Conservation (phyloP, 2,113 vertebrate species). For the Takifugu bimaculatus region DNA sequence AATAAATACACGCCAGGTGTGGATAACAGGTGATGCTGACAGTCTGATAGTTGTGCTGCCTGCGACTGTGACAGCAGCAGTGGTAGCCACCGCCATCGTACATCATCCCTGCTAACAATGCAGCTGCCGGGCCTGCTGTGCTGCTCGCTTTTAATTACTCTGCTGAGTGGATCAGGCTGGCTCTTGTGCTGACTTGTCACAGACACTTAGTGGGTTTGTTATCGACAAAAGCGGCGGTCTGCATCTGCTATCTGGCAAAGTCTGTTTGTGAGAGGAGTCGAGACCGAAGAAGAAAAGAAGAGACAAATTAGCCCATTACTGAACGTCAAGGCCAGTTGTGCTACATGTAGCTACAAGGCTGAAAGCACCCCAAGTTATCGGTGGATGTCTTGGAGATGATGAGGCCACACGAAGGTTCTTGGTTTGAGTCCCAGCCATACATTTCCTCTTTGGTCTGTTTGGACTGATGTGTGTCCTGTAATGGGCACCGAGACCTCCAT, state of each 20-base stretch:
- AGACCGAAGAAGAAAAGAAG: too few species aligned
- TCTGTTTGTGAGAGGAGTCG: not conserved
- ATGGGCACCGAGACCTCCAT: too few species aligned
- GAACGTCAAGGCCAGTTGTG: too few species aligned
- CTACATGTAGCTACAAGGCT: too few species aligned
- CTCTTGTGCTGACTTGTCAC: conserved; percentile 51
- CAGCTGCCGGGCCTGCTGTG: conserved; percentile 57
- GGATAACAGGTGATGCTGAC: not conserved
- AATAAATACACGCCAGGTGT: conserved; percentile 4
- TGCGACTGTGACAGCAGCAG: conserved; percentile 16
- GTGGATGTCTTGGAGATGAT: too few species aligned
- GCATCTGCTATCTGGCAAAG: conserved; percentile 10
- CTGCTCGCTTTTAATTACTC: conserved; percentile 64
- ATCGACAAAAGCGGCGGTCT: conserved; percentile 48
- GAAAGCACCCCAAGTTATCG: too few species aligned
- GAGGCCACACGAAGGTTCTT: too few species aligned
- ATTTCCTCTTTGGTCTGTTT: too few species aligned
- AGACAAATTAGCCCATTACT: too few species aligned
- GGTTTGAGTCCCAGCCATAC: too few species aligned
- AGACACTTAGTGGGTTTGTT: conserved; percentile 43
- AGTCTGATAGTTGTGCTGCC: not conserved
- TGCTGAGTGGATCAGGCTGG: conserved; percentile 54
- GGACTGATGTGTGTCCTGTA: too few species aligned
- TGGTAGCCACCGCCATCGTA: conserved; percentile 5
- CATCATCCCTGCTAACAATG: conserved; percentile 31